Base-by-base conservation (phyloP, 2,888 invertebrate species). In the Chloromyia formosa region DNA sequence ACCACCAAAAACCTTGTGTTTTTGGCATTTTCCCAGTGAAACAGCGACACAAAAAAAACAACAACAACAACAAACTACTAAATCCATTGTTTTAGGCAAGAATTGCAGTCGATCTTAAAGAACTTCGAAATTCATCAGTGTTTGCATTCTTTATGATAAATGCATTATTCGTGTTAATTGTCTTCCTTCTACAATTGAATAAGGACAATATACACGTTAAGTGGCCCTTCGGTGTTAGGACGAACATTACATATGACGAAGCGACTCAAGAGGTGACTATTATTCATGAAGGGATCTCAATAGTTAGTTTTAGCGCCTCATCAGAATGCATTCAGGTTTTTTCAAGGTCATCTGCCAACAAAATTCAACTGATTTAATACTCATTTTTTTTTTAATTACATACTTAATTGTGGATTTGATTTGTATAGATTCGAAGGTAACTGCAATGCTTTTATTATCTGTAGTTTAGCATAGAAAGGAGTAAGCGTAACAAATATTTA, bases 81-180 rank as follows among this genome's bases (percentile, higher is more conserved):
- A n/a, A n/a, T n/a, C n/a, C n/a, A n/a, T n/a, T 86, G 86, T 91
- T 92, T 89, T 92, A 95, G 94, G 94, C 92, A 83, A 92, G 94
- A 89, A 94, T 96, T 86, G 93, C 95, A 81, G 88, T 87, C 86
- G 96, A 96, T 87, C 89, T 98, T 84, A 94, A 95, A 89, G 97
- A 96, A 85, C 89, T 98, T 82, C 90, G 98, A 84, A 96, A 98
- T 88, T 93, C 95, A 82, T 94, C 95, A 79, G 96, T 96, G 78
- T 97, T 97, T 88, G 94, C 93, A 81, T 98, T 98, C 90, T 95
- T 98, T 89, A 98, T 99, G 97, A 87, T 96, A 87, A 99, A 99
- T 89, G 96, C 98, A 80, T 92, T 98, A 82, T 99, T 98, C 91
- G 97, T 98, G 82, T 91, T 98, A 86, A 96, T 98, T 87, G 97